A percentile compares a stretch with the other conserved stretches of the same genome.
Evolutionary conservation across 1,140 invertebrate species (phyloP).

Genomic region (Procambarus virginalis): DNA sequence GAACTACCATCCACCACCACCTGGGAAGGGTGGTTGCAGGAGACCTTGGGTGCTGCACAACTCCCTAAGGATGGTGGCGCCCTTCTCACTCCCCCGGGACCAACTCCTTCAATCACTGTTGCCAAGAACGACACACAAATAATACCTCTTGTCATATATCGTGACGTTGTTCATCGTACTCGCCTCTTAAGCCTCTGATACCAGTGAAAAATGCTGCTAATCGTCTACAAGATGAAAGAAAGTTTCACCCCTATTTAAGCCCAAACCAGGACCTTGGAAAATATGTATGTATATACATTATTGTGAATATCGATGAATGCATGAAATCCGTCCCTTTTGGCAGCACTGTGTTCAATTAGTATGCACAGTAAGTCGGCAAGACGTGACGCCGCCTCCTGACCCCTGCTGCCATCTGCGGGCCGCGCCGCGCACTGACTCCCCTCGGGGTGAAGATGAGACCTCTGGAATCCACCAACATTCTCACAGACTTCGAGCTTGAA

Average conservation of each 20-base stretch:
- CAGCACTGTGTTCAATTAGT: slow-evolving; percentile 49
- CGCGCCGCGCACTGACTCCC: slow-evolving; percentile 16
- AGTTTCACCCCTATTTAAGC: too few relatives aligned
- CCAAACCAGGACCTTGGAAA: too few relatives aligned
- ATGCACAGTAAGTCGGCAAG: slow-evolving; percentile 46
- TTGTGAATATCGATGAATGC: neutral
- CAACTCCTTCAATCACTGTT: neutral
- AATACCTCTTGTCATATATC: neutral
- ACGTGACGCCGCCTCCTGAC: slow-evolving; percentile 53
- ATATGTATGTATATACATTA: neutral
- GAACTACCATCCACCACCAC: too few relatives aligned
- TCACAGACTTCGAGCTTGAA: slow-evolving; percentile 6
- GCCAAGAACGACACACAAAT: neutral
- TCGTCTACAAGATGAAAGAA: too few relatives aligned
- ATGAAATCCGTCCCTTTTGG: slow-evolving; percentile 9
- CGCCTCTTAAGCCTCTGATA: neutral
- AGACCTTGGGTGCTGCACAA: neutral
- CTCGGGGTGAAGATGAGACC: slow-evolving; percentile 52
- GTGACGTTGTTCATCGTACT: neutral
- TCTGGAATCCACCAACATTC: slow-evolving; percentile 33
- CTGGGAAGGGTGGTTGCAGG: neutral
- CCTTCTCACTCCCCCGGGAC: neutral
- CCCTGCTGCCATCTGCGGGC: slow-evolving; percentile 55
- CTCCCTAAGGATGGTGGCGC: neutral
- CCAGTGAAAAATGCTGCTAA: neutral